Evolutionary conservation across 2,797 vertebrate genomes (phyloP).

Genomic region (Bryconaethiops microstoma): DNA sequence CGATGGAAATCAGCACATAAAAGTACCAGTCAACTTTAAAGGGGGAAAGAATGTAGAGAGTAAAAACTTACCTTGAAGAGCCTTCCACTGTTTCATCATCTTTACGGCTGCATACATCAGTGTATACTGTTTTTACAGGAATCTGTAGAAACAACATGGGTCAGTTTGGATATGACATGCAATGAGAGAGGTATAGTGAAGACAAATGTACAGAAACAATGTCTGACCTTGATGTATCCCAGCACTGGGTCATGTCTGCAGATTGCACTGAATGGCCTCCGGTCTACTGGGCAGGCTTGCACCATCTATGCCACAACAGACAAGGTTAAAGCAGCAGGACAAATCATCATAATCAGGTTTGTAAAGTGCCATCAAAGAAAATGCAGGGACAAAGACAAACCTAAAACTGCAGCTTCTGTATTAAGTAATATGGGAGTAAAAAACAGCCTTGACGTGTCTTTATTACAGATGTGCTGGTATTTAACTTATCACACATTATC

Average conservation of each 20-base stretch:
- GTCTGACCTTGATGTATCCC: slow-evolving; percentile 82
- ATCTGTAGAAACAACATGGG: slow-evolving; percentile 65
- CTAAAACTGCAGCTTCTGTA: too few relatives aligned
- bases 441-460: neutral
- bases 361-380: too few relatives aligned
- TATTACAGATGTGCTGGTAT: neutral
- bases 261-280: slow-evolving; percentile 87
- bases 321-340: neutral
- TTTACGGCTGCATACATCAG: slow-evolving; percentile 66
- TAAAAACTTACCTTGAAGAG: slow-evolving; percentile 68
- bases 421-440: neutral
- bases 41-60: too few relatives aligned
- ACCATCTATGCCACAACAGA: slow-evolving; percentile 76
- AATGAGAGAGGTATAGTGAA: neutral
- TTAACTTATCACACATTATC: too few relatives aligned
- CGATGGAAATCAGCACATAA: neutral
- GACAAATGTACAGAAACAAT: neutral
- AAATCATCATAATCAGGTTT: neutral
- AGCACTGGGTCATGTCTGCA: slow-evolving; percentile 80
- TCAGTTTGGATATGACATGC: neutral
- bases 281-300: slow-evolving; percentile 92
- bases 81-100: slow-evolving; percentile 62
- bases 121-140: slow-evolving; percentile 66
- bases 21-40: neutral
- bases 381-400: neutral